These are phyloP conservation scores for Myotis myotis DNA, from an alignment of 2,797 vertebrate genomes.

Conservation along the genomic window DNA sequence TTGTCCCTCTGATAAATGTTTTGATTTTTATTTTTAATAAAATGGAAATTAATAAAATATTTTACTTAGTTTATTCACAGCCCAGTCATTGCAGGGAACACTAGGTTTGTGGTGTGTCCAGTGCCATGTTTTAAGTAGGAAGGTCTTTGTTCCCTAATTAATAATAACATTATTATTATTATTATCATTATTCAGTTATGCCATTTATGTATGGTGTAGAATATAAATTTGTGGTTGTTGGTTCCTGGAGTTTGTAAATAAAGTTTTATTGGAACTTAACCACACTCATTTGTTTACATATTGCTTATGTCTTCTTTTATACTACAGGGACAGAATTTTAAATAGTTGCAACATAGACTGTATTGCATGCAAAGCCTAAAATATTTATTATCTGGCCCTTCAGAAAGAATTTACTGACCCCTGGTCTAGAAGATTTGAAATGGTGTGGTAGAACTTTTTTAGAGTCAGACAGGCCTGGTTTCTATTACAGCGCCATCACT, in stretches of 20 bases:
- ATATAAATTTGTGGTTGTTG: background rate
- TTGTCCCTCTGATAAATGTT: background rate
- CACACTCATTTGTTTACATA: background rate
- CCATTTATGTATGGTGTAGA: background rate
- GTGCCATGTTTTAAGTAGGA: background rate
- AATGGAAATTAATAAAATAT: background rate
- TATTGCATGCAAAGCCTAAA: background rate
- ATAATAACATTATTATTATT: background rate
- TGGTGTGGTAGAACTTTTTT: background rate
- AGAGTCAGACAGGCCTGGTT: background rate
- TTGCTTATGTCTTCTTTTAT: background rate
- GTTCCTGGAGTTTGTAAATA: slow-evolving; percentile 26
- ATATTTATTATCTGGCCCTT: background rate
- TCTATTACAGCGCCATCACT: background rate
- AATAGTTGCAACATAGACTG: background rate
- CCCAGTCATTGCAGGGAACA: background rate
- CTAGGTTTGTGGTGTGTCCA: background rate
- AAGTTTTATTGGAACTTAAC: background rate
- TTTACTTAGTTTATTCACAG: background rate
- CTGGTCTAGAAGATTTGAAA: background rate
- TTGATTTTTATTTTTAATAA: background rate
- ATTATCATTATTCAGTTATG: background rate
- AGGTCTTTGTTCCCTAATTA: background rate
- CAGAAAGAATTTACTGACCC: background rate
- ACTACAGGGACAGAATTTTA: background rate